phyloP scores from a whole-genome alignment of 2,113 vertebrate species.

The Urocynchramus pylzowi region DNA sequence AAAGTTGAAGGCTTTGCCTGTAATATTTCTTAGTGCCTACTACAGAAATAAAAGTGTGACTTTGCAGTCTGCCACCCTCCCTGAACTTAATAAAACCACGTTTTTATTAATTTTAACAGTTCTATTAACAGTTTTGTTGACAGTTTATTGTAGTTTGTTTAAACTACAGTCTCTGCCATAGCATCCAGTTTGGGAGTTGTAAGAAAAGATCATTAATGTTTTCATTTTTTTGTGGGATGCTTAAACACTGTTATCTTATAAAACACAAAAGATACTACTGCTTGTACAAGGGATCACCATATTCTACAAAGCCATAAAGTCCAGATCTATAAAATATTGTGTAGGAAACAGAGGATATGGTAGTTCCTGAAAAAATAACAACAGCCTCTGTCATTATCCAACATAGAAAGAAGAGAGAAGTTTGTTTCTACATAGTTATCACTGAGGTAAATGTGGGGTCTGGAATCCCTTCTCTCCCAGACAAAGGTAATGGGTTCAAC shows the following conservation, averaged over 20 bases:
- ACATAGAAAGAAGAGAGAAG: not conserved
- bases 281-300: fast-evolving
- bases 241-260: not conserved
- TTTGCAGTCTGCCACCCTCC: not conserved
- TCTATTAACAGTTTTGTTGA: not conserved
- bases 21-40: not conserved
- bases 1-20: not conserved
- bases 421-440: not conserved
- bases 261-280: not conserved
- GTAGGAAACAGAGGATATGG: not conserved
- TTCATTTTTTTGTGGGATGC: not conserved
- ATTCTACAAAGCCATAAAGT: not conserved
- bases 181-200: not conserved
- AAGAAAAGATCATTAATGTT: not conserved
- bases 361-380: not conserved
- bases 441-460: not conserved
- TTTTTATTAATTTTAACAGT: not conserved
- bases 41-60: not conserved
- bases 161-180: not conserved
- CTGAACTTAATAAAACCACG: not conserved
- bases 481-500: not conserved
- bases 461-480: not conserved
- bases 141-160: not conserved
- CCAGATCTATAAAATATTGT: not conserved
- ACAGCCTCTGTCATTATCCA: not conserved